These are phyloP conservation scores for Parus major DNA, from an alignment of 2,113 vertebrate genomes.

Conservation along the genomic window DNA sequence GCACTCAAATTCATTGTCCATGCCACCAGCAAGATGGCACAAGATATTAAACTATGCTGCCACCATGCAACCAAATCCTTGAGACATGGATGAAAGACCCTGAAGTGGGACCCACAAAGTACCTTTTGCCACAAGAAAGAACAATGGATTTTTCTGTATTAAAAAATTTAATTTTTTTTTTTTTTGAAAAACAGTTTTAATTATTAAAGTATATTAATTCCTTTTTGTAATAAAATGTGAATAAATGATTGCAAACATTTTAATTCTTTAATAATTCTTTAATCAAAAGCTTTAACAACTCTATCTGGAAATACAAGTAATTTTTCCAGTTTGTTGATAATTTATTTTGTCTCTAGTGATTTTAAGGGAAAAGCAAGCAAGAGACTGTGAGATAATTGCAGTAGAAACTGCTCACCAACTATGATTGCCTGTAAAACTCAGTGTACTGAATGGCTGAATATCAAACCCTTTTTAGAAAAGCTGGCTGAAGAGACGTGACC, in stretches of 20 bases:
- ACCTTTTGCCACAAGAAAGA: not conserved
- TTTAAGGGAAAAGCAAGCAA: not conserved
- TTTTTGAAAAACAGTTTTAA: not conserved
- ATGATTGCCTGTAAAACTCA: not conserved
- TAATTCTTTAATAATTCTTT: not conserved
- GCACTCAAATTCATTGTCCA: not conserved
- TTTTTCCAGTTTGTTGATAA: not conserved
- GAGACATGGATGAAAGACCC: not conserved
- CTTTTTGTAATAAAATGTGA: not conserved
- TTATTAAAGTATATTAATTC: not conserved
- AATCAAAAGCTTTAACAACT: constrained; percentile 2
- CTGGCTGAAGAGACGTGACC: not conserved
- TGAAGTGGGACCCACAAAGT: not conserved
- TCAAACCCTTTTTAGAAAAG: not conserved
- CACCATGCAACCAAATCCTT: not conserved
- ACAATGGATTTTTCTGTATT: not conserved
- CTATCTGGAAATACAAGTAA: not conserved
- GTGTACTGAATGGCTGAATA: not conserved
- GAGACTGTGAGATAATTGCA: not conserved
- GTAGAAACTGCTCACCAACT: not conserved
- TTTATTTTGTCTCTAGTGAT: not conserved
- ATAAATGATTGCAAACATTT: not conserved
- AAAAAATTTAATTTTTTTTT: too few relatives aligned
- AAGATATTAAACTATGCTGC: not conserved
- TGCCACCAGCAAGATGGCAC: not conserved